Evolutionary conservation across 23 tunicate genomes (phyloP), one percentile per base, ranked within the genome.

Genomic region (Phallusia fumigata): DNA sequence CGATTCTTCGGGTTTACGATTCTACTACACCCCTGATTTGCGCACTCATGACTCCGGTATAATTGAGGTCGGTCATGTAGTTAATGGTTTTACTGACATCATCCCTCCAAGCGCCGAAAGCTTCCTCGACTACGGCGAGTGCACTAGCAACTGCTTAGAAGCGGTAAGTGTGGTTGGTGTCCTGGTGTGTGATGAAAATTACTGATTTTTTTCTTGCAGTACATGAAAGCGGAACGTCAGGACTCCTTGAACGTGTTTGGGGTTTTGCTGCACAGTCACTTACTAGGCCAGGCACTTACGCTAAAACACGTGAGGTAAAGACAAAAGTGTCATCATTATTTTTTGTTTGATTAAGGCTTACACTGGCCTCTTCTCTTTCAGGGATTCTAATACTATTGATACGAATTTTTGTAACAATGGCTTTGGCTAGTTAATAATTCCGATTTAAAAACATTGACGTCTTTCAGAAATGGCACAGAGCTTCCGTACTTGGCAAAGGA

Each of bases 261-360:
- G 0, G 83, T 34, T 2, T 21, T 76, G 22, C 31, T 87, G 31
- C 91, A 87, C 64, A 76, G 81, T 40, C 91, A 87, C 53, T 36
- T 82, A 35, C 75, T 76, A 0, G 91, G 86, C 13, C 33, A 76
- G 53, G 82, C 24, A 21, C 30, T 87, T 12, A 65, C 33, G 24
- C 47, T 87, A 19, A 76, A 77, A 30, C 91, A 87, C 58, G 36
- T 87, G 52, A 87, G 91, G 91, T 87, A 64, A 16, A 22, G 65
- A 36, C 0, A 58, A 58, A 21, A 58, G 1, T 22, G 15, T 40
- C 10, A 40, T 10, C 47, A 40, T 3, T 40, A 40, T 40, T 10
- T 40, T 40, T 40, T 40, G 47, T 40, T 40, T 40, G 47, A 40
- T 40, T 40, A 40, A 3, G 5, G 47, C 47, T 40, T 10, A 51